These are phyloP conservation scores for Lethocerus indicus DNA, from an alignment of 1,140 invertebrate genomes.

Conservation along the genomic window DNA sequence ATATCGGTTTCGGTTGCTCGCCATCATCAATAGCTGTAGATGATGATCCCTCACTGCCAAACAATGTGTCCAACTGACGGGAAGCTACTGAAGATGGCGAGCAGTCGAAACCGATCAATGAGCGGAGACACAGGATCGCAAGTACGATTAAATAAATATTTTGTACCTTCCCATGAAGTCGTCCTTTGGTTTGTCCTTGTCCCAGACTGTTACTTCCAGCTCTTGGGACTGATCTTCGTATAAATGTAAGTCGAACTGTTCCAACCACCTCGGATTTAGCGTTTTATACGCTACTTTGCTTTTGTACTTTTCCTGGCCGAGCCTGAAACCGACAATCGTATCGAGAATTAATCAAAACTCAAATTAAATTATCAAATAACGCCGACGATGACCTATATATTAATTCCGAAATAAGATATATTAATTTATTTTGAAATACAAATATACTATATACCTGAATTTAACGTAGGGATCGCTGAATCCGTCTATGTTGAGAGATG, in stretches of 20 bases:
- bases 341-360: too few relatives aligned
- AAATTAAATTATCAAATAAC: too few relatives aligned
- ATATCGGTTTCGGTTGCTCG: too few relatives aligned
- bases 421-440: background rate
- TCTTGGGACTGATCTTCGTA: conserved; percentile 79
- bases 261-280: conserved; percentile 77
- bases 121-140: too few relatives aligned
- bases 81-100: too few relatives aligned
- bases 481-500: conserved; percentile 78
- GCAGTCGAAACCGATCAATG: too few relatives aligned
- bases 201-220: conserved; percentile 79
- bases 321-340: too few relatives aligned
- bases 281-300: conserved; percentile 81
- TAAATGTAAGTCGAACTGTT: conserved; percentile 93
- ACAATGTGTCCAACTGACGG: too few relatives aligned
- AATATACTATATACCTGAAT: conserved; percentile 58
- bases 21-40: too few relatives aligned
- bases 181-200: conserved; percentile 71
- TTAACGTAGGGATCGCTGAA: conserved; percentile 91
- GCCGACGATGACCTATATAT: too few relatives aligned
- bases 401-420: background rate
- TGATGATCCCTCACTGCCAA: too few relatives aligned
- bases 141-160: conserved; percentile 4
- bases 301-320: conserved; percentile 96
- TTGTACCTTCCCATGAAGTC: conserved; percentile 66